Base-by-base conservation (phyloP, 92 coral and sea anemone species). In the Bergia sp. region DNA sequence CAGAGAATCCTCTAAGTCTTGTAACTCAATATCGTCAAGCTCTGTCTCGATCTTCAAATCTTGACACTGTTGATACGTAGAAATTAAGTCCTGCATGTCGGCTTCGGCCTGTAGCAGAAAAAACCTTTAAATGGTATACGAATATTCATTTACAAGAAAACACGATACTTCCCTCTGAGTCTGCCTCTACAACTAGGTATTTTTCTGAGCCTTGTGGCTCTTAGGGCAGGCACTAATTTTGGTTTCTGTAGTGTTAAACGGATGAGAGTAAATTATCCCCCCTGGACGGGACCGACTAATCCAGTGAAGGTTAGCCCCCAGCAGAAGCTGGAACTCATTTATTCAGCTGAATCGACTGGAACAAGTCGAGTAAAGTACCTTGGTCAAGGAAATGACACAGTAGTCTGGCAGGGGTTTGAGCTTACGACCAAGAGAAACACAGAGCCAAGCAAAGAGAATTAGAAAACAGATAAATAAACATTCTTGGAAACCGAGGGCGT, bases 61-160 rank as follows among this genome's bases (percentile, higher is more conserved):
- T 89, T 96, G 95, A 18, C 98, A 96, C 37, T 96, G 99, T 76
- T 96, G 99, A 79, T 96, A 96, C 20, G 95, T 94, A 15, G 98
- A 89, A 55, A 96, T 96, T 9, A 96, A 88, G 72, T 96, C 98
- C 65, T 80, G 82, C 53, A 93, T 88, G 76, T 91, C 94, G 18
- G 92, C 90, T 85, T 96, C 99, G 0, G 99, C 99, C 99, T 96
- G 86, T 21, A 38, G 37, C 50, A 79, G 72, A 73, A 38, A 71
- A 4, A 13, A 69, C n/a, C 69, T 29, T 29, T 29, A 50, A 1
- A 50, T 50, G 11, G 10, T 7, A 23, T 29, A 55, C 11, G 21
- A 13, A 53, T 21, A 36, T 36, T 80, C 36, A 64, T 20, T 10
- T 61, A 61, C 10, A 61, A 15, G 67, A 5, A 7, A 15, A 50